Percentiles rank a stretch among this genome's conserved stretches.
These are phyloP conservation scores for Petrophora chlorosata DNA, from an alignment of 2,888 invertebrate genomes.

Conservation along the genomic window DNA sequence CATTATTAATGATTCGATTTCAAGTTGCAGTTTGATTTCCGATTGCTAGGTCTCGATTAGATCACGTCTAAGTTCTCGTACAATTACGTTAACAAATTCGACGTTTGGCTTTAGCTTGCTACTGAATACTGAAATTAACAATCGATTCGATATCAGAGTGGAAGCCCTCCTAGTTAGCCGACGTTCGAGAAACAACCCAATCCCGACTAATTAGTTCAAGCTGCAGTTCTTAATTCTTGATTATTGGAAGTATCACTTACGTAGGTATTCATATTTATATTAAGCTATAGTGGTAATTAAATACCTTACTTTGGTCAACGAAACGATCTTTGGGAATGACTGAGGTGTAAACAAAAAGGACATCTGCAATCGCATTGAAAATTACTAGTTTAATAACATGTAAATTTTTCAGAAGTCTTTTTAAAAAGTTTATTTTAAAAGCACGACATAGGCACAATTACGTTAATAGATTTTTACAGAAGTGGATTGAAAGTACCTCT, in stretches of 20 bases:
- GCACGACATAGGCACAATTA: neutral
- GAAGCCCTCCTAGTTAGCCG: neutral
- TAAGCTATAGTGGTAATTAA: neutral
- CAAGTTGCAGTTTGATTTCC: too few relatives aligned
- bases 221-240: neutral
- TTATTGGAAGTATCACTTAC: neutral
- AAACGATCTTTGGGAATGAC: conserved; percentile 17
- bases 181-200: neutral
- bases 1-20: too few relatives aligned
- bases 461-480: too few relatives aligned
- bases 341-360: conserved; percentile 9
- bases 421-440: neutral
- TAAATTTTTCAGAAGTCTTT: neutral
- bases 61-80: too few relatives aligned
- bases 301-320: conserved; percentile 13
- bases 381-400: too few relatives aligned
- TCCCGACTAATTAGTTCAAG: neutral
- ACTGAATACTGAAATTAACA: neutral
- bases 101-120: neutral
- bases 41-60: too few relatives aligned
- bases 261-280: neutral
- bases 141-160: neutral
- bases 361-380: too few relatives aligned
- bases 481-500: too few relatives aligned
- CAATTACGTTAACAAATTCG: neutral